Conservation (phyloP, 2,888 invertebrate genomes). For the Onthophagus sagittarius region DNA sequence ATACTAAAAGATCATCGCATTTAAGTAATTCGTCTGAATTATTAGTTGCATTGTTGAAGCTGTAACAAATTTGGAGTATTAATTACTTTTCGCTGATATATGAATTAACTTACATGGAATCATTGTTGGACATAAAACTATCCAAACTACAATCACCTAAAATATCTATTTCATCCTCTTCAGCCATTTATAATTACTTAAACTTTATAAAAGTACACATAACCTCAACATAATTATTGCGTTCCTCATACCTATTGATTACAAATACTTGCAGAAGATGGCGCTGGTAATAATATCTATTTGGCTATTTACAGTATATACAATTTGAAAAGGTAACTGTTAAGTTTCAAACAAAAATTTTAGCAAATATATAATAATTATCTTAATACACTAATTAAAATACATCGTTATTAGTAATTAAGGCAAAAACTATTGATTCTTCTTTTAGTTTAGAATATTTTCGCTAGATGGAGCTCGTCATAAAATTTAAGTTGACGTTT, state of each 20-base stretch:
- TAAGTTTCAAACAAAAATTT: no score
- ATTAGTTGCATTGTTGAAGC: conserved; percentile 6
- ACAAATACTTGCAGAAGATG: no score
- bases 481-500: no score
- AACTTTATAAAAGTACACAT: neutral
- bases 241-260: neutral
- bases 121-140: conserved; percentile 58
- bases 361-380: no score
- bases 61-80: neutral
- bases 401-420: no score
- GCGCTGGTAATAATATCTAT: no score
- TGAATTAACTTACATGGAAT: conserved; percentile 54
- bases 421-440: no score
- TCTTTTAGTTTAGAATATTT: no score
- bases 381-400: no score
- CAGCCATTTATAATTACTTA: conserved; percentile 52
- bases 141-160: conserved; percentile 68
- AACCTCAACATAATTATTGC: neutral
- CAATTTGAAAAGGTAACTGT: no score
- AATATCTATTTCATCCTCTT: conserved; percentile 71
- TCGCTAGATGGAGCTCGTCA: no score
- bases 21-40: conserved; percentile 17
- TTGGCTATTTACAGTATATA: no score
- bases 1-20: conserved; percentile 31
- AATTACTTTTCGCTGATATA: neutral